Evolutionary conservation across 2,888 invertebrate genomes (phyloP).

Genomic region (Tridacna gigas): DNA sequence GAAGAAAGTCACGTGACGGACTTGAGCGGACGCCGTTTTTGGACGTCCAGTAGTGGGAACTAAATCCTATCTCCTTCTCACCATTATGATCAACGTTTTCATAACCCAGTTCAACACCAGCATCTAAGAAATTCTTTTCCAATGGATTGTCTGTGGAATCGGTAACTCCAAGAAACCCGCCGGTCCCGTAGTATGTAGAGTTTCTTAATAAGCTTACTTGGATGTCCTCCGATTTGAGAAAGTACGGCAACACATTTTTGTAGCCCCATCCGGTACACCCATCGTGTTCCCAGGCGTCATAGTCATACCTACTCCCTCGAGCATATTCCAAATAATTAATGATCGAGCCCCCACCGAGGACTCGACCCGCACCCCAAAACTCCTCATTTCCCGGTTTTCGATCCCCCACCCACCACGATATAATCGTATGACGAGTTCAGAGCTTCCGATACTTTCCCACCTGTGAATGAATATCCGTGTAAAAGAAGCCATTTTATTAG

Average conservation of each 20-base stretch:
- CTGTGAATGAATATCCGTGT: constrained; percentile 12
- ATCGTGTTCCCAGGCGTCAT: constrained; percentile 19
- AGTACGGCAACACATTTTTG: constrained; percentile 38
- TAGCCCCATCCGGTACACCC: constrained; percentile 45
- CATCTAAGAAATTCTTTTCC: not conserved
- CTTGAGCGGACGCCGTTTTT: constrained; percentile 76
- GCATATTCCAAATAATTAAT: constrained; percentile 26
- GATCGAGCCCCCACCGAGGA: constrained; percentile 15
- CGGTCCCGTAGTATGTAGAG: constrained; percentile 13
- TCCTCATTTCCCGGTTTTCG: constrained; percentile 55
- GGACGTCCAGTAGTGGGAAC: constrained; percentile 16
- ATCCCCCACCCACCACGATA: constrained; percentile 84
- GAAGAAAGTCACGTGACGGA: constrained; percentile 77
- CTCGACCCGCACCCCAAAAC: constrained; percentile 8
- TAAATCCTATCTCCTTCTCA: constrained; percentile 21
- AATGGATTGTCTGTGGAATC: not conserved
- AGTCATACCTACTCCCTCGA: constrained; percentile 35
- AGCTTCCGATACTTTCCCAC: not conserved
- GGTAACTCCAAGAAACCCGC: constrained; percentile 24
- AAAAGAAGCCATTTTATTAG: not conserved
- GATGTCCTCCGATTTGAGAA: constrained; percentile 40
- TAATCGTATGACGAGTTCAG: constrained; percentile 31
- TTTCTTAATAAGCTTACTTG: not conserved
- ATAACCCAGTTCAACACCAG: constrained; percentile 31
- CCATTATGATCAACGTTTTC: constrained; percentile 39